Evolutionary conservation across 2,113 vertebrate genomes (phyloP).

Genomic region (Marmota flaviventris): DNA sequence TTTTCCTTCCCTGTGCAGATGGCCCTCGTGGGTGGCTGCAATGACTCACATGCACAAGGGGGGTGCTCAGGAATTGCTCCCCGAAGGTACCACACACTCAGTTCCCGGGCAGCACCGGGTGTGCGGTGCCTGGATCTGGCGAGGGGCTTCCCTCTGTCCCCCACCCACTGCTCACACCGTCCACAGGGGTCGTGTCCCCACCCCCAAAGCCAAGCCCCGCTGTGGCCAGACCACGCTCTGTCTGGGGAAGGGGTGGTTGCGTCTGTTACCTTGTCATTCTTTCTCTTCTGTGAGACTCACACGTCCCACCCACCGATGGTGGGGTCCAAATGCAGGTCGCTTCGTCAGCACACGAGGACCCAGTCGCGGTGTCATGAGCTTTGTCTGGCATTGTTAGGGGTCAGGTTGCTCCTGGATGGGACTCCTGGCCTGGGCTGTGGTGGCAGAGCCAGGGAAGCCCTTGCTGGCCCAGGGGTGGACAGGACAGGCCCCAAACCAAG

Average conservation of each 20-base stretch:
- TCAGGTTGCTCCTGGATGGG: too few relatives aligned
- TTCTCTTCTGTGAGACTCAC: background rate
- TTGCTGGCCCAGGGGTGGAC: background rate
- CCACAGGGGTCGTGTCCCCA: too few relatives aligned
- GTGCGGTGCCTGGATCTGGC: background rate
- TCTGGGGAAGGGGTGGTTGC: too few relatives aligned
- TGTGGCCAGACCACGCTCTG: too few relatives aligned
- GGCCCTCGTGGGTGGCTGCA: too few relatives aligned
- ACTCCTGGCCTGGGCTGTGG: too few relatives aligned
- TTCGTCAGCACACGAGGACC: background rate
- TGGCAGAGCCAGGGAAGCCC: background rate
- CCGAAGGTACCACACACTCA: background rate
- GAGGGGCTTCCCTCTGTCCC: too few relatives aligned
- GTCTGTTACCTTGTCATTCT: background rate
- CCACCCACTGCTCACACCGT: background rate
- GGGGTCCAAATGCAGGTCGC: background rate
- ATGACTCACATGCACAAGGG: background rate
- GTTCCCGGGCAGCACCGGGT: rapidly evolving
- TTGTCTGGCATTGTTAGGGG: background rate
- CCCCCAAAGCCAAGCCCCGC: too few relatives aligned
- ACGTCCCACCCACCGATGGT: rapidly evolving
- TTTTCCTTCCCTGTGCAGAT: background rate
- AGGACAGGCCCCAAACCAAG: background rate
- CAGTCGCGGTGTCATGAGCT: too few relatives aligned
- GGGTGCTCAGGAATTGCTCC: too few relatives aligned